Conservation (phyloP, 2,113 vertebrate genomes). For the Ramphastos sulfuratus region DNA sequence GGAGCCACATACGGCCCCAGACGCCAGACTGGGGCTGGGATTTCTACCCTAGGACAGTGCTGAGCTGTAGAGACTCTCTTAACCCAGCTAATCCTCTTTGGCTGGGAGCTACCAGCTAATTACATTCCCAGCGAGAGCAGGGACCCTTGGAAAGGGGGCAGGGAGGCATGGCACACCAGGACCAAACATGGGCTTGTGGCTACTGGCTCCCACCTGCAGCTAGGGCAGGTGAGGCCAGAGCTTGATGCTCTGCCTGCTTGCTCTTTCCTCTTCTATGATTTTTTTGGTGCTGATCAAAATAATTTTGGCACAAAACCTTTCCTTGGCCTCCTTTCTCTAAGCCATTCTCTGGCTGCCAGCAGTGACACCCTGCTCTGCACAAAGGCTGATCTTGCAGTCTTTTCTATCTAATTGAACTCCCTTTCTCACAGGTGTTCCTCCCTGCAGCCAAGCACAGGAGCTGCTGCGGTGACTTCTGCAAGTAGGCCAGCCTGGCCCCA, state of each 20-base stretch:
- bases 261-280: background rate
- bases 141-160: background rate
- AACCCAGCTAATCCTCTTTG: conserved; percentile 52
- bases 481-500: conserved; percentile 24
- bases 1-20: background rate
- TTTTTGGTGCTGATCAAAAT: background rate
- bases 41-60: background rate
- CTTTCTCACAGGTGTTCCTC: background rate
- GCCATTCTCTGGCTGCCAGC: background rate
- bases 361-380: background rate
- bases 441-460: background rate
- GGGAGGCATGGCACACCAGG: background rate
- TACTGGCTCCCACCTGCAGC: background rate
- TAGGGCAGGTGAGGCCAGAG: background rate
- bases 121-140: background rate
- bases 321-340: background rate
- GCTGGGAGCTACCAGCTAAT: background rate
- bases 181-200: accelerated
- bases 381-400: background rate
- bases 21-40: background rate
- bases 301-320: background rate
- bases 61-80: conserved; percentile 9
- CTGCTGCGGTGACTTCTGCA: background rate
- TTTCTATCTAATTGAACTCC: background rate
- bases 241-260: accelerated